These are phyloP conservation scores for Rhabdomys pumilio DNA, from an alignment of 2,797 vertebrate genomes.

Conservation along the genomic window DNA sequence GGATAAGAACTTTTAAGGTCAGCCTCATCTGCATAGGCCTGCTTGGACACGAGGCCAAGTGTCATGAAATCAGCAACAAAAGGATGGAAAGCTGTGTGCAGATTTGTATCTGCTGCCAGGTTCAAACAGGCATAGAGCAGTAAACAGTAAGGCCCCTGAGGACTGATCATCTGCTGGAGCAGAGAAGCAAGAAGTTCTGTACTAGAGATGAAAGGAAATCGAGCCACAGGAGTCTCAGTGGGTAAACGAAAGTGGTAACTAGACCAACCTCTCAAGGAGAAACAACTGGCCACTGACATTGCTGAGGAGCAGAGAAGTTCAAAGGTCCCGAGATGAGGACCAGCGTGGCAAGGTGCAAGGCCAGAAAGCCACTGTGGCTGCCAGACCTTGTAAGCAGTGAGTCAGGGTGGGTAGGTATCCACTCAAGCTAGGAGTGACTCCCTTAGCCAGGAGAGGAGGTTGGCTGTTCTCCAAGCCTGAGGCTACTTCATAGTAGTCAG, in stretches of 20 bases:
- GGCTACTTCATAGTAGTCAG: not conserved
- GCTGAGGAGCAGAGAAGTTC: not conserved
- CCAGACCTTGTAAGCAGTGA: not conserved
- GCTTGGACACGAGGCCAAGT: not conserved
- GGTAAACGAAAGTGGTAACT: not conserved
- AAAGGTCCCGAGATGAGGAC: not conserved
- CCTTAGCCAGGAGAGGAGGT: not conserved
- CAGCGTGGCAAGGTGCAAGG: not conserved
- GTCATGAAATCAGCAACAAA: not conserved
- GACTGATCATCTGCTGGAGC: not conserved
- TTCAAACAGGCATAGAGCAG: not conserved
- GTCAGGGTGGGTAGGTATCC: not conserved
- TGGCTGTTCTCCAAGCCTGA: rapidly evolving
- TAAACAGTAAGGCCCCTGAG: not conserved
- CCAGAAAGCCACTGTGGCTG: not conserved
- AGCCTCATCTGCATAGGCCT: not conserved
- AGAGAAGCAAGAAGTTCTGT: not conserved
- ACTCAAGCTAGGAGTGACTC: not conserved
- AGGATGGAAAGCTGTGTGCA: not conserved
- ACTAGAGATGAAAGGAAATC: not conserved
- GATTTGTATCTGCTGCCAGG: not conserved
- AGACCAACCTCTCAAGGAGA: not conserved
- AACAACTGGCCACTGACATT: not conserved
- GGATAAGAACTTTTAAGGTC: not conserved
- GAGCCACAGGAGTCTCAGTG: not conserved